These are phyloP conservation scores for Orthonychiurus folsomi DNA, from an alignment of 2,888 invertebrate genomes.

Conservation along the genomic window DNA sequence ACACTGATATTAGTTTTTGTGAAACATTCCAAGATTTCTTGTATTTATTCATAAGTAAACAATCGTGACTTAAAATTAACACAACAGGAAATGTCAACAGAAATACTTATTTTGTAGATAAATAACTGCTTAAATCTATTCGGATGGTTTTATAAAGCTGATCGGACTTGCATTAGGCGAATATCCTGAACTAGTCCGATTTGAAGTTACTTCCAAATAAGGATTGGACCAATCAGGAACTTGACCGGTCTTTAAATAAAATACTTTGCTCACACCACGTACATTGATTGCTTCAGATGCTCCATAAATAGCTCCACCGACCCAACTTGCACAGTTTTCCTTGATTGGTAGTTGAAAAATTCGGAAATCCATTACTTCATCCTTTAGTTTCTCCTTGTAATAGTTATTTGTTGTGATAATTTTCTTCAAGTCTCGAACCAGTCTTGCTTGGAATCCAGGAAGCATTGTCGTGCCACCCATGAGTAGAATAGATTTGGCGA, in stretches of 20 bases:
- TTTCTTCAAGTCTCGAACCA: constrained; percentile 66
- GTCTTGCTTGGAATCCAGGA: constrained; percentile 70
- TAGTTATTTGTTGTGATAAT: constrained; percentile 50
- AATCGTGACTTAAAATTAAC: too few relatives aligned
- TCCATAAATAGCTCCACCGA: constrained; percentile 73
- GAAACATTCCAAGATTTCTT: too few relatives aligned
- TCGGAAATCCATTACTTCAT: constrained; percentile 50
- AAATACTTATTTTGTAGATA: too few relatives aligned
- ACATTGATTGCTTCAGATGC: constrained; percentile 62
- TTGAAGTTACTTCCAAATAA: constrained; percentile 2
- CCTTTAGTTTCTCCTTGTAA: constrained; percentile 51
- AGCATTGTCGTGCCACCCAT: constrained; percentile 78
- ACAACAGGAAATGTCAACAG: too few relatives aligned
- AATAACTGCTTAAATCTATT: too few relatives aligned
- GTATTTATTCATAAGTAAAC: too few relatives aligned
- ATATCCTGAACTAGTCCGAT: background rate
- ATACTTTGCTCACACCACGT: constrained; percentile 64
- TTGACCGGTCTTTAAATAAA: constrained; percentile 58
- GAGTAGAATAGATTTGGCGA: constrained; percentile 75
- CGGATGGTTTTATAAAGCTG: too few relatives aligned
- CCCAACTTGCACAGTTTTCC: constrained; percentile 76
- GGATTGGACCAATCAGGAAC: constrained; percentile 66
- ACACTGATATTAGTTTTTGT: too few relatives aligned
- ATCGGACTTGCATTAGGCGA: background rate
- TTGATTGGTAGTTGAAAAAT: constrained; percentile 73